Conservation (phyloP, 2,113 vertebrate genomes). For the Acinonyx jubatus region DNA sequence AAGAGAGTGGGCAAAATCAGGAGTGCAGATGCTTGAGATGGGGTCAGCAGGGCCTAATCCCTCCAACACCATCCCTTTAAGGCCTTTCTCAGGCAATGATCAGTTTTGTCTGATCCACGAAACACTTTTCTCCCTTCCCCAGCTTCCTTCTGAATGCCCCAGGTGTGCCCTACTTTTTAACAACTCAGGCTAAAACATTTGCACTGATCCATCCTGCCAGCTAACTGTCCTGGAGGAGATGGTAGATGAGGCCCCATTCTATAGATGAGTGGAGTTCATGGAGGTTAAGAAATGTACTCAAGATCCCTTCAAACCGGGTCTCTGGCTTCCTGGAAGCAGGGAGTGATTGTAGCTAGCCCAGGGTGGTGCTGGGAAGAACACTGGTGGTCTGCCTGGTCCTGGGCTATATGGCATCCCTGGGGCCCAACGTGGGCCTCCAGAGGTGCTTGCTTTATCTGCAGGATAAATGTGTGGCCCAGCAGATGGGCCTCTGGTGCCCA, state of each 20-base stretch:
- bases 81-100: not conserved
- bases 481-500: not conserved
- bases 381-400: not conserved
- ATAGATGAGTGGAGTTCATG: not conserved
- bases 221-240: not conserved
- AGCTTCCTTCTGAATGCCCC: not conserved
- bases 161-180: not conserved
- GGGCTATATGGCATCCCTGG: too few relatives aligned
- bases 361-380: not conserved
- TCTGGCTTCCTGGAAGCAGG: not conserved
- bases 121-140: not conserved
- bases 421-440: not conserved
- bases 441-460: not conserved
- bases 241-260: not conserved
- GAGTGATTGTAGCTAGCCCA: not conserved
- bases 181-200: not conserved
- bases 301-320: not conserved
- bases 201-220: not conserved
- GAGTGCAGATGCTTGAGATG: not conserved
- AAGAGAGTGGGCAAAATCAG: not conserved
- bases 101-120: not conserved
- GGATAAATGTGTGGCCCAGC: not conserved
- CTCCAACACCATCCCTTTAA: not conserved
- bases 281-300: not conserved
- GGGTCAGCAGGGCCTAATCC: too few relatives aligned